Evolutionary conservation across 2,888 invertebrate genomes (phyloP), one percentile per base, ranked within the genome.

Genomic region (Hanleya hanleyi): DNA sequence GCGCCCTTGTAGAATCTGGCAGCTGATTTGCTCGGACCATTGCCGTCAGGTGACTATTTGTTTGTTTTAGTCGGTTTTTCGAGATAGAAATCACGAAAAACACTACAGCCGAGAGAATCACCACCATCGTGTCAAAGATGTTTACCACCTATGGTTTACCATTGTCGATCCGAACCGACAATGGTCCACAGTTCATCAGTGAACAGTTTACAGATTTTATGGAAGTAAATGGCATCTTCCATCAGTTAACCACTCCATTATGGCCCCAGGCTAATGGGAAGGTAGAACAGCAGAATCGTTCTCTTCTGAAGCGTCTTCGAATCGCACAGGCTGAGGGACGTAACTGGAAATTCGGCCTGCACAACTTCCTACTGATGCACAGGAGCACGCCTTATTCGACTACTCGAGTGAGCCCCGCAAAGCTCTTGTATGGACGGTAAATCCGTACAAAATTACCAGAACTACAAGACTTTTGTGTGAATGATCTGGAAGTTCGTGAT

Each of bases 1-100:
- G 51, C 22, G 4, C 75, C 73, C 18, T 76, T 70, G 73, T 51
- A 75, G 32, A 26, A 76, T 22, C 15, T 76, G n/a, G 67, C 76
- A 18, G 61, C 57, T 15, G 77, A 77, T 35, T 36, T 76, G 33
- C 18, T 71, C n/a, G 73, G 73, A 7, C 69, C 76, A n/a, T 64
- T 76, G 32, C 71, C 70, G 1, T 35, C 57, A 26, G 76, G 70
- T 18, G 51, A 74, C 6, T 38, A 67, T 26, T n/a, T 70, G 18
- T 61, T 76, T 41, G 73, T 71, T 7, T 26, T 70, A 35, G 71
- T 41, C 49, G 68, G n/a, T 74, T 51, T 61, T 64, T 67, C 37
- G 74, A 71, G 36, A 32, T 61, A 9, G 71, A 49, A 18, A 33
- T 74, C 36, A 62, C 68, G 64, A 71, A 57, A 26, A n/a, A 29